phyloP scores from a whole-genome alignment of 2,797 vertebrate species.

The Rallus crepitans region DNA sequence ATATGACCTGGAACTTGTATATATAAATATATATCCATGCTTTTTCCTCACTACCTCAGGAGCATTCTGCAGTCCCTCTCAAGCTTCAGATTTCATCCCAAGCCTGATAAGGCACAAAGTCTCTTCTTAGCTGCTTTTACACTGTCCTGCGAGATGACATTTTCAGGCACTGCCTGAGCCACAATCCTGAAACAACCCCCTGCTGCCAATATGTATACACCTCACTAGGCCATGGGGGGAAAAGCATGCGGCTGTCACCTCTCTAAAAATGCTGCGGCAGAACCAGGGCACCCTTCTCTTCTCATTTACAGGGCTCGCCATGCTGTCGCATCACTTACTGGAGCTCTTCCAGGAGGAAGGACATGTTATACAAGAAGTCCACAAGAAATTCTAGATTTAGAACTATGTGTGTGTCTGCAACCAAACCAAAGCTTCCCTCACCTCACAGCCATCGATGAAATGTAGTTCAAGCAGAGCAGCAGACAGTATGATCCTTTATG shows the following conservation, averaged over 20 bases:
- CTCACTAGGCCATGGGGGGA: not conserved
- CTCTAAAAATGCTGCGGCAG: conserved; percentile 29
- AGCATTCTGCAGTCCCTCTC: not conserved
- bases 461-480: not conserved
- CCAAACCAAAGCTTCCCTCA: not conserved
- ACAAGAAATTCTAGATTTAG: not conserved
- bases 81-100: not conserved
- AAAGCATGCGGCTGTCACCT: conserved; percentile 9
- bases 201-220: not conserved
- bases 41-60: not conserved
- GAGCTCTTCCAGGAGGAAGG: conserved; percentile 17
- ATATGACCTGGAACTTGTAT: not conserved
- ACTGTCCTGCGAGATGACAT: not conserved
- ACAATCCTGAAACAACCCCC: not conserved
- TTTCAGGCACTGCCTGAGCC: not conserved
- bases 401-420: not conserved
- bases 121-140: not conserved
- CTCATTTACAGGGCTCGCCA: not conserved
- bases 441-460: not conserved
- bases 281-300: conserved; percentile 27
- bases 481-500: not conserved
- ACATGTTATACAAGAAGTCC: not conserved
- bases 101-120: not conserved
- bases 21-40: not conserved
- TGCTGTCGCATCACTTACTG: conserved; percentile 10